A percentile compares a stretch with the other conserved stretches of the same genome.
phyloP scores from a whole-genome alignment of 2,888 invertebrate genomes.

The Caenorhabditis doughertyi region DNA sequence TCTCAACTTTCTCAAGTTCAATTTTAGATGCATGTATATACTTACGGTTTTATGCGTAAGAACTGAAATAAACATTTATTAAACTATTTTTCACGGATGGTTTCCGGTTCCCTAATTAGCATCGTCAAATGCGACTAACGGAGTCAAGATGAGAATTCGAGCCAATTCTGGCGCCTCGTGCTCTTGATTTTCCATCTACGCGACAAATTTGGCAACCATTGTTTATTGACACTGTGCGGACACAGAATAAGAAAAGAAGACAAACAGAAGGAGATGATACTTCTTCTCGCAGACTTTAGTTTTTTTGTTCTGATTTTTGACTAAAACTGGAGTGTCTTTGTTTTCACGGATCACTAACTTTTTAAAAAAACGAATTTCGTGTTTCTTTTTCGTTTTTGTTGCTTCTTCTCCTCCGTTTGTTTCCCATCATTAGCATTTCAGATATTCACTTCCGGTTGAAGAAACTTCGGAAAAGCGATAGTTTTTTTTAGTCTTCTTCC shows the following conservation, averaged over 20 bases:
- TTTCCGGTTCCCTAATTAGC: conserved; percentile 33
- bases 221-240: conserved; percentile 43
- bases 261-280: conserved; percentile 36
- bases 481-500: neutral
- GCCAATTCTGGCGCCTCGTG: conserved; percentile 25
- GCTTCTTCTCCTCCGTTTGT: neutral
- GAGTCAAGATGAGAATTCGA: conserved; percentile 15
- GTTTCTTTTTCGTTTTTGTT: neutral
- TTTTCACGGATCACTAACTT: conserved; percentile 29
- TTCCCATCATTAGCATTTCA: conserved; percentile 35
- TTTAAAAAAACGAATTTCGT: conserved; percentile 7
- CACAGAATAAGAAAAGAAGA: conserved; percentile 35
- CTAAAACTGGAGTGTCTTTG: conserved; percentile 14
- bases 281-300: neutral
- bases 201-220: conserved; percentile 20
- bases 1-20: neutral
- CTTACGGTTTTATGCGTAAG: neutral
- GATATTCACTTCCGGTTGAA: conserved; percentile 28
- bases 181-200: conserved; percentile 14
- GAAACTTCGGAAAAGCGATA: neutral
- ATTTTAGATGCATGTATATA: conserved; percentile 2
- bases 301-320: conserved; percentile 30
- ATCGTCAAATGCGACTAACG: neutral
- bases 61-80: conserved; percentile 20
- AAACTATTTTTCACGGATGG: neutral